Evolutionary conservation across 2,113 vertebrate genomes (phyloP), one percentile per base, ranked within the genome.

Genomic region (Pseudorhombus dupliciocellatus): DNA sequence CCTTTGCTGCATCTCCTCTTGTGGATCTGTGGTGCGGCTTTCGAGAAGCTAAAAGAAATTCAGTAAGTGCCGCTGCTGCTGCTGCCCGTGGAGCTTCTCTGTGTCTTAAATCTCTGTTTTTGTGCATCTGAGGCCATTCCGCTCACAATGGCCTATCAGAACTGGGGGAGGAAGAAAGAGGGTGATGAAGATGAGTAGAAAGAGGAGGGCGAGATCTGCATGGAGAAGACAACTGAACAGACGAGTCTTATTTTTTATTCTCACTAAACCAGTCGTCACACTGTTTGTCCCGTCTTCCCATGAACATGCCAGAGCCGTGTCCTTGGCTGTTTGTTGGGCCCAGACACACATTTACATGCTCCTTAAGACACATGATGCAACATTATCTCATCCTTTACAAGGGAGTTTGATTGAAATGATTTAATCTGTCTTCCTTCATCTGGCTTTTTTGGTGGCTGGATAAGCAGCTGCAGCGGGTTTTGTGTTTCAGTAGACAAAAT

Each of bases 11-110:
- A 18, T 14, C 71, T 64, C 42, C 69, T 75, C 73, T 69, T 31
- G 66, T 75, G 76, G 54, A 46, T 83, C 76, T 81, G 74, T 65
- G 69, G 76, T 67, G 65, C 88, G n/a, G 46, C 42, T 46, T 46
- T 37, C 56, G 67, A 75, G 68, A 58, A 77, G 83, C 73, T 74
- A 69, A 83, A 62, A 64, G 66, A 72, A 86, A 74, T 80, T 34
- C 66, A 73, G 28, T 34, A 25, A 24, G 14, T 26, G 57, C 20
- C 18, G 2, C 1, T 58, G 2, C 30, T 58, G 2, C 30, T 9
- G 20, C 50, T 25, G 60, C 71, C 78, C 70, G 60, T 62, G 54
- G 28, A 64, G 57, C 59, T 14, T 10, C 57, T 66, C 50, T 44
- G 26, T 37, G 14, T 77, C 70, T 77, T 62, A 70, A 75, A 77